phyloP scores from a whole-genome alignment of 2,113 vertebrate genomes.

The Conger conger region DNA sequence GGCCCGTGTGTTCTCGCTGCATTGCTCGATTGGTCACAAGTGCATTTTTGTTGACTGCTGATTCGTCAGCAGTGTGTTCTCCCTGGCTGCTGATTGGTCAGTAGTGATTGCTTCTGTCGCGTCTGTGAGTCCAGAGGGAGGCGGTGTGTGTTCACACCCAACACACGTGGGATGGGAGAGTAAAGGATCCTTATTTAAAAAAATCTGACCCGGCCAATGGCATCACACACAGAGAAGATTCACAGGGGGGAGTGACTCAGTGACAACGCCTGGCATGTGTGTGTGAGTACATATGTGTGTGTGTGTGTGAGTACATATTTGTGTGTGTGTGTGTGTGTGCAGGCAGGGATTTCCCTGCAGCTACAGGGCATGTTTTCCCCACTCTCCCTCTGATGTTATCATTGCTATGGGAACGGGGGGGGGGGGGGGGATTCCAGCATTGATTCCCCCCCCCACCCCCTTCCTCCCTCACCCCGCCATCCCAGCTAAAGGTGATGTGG shows the following conservation, averaged over 20 bases:
- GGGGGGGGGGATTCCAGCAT: too few species aligned
- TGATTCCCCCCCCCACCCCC: background rate
- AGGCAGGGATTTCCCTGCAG: background rate
- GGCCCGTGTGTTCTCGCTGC: background rate
- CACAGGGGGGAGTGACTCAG: too few species aligned
- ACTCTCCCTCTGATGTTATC: background rate
- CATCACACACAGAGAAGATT: background rate
- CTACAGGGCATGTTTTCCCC: background rate
- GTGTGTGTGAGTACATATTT: too few species aligned
- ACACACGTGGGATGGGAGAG: background rate
- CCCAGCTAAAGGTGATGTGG: background rate
- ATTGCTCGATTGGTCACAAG: too few species aligned
- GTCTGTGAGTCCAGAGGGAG: background rate
- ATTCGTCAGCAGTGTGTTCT: background rate
- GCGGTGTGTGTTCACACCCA: background rate
- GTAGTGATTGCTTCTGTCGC: background rate
- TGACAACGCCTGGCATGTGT: too few species aligned
- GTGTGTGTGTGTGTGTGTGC: too few species aligned
- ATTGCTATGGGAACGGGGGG: background rate
- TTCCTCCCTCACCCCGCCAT: background rate
- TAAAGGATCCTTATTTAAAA: background rate
- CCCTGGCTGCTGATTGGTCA: background rate
- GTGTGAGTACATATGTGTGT: too few species aligned
- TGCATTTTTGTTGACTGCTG: too few species aligned
- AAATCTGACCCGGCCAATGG: too few species aligned